Conservation (phyloP, 2,888 invertebrate species). For the Chrysolina americana region DNA sequence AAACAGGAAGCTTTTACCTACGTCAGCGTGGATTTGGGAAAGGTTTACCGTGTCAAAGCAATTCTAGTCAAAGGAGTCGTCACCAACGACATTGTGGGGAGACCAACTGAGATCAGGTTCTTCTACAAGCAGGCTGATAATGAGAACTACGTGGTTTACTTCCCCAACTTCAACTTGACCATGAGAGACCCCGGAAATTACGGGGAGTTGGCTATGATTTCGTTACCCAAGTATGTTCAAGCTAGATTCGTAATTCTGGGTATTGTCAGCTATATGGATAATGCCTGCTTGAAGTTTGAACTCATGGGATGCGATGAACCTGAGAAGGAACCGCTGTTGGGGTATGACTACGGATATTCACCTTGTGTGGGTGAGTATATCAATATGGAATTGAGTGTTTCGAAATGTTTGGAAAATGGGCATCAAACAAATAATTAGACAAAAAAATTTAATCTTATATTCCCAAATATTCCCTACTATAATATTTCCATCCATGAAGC, state of each 20-base stretch:
- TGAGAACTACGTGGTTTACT: slow-evolving; percentile 96
- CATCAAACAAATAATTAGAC: no score
- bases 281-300: slow-evolving; percentile 96
- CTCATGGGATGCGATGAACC: slow-evolving; percentile 96
- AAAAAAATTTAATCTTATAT: no score
- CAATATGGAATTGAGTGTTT: not conserved
- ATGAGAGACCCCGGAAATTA: slow-evolving; percentile 97
- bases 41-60: slow-evolving; percentile 93
- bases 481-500: no score
- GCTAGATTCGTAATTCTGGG: slow-evolving; percentile 94
- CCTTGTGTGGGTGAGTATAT: slow-evolving; percentile 84
- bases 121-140: slow-evolving; percentile 96
- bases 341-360: slow-evolving; percentile 94
- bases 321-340: slow-evolving; percentile 84
- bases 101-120: slow-evolving; percentile 96
- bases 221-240: slow-evolving; percentile 92
- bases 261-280: slow-evolving; percentile 97
- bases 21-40: slow-evolving; percentile 94
- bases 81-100: slow-evolving; percentile 94
- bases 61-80: slow-evolving; percentile 95
- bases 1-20: slow-evolving; percentile 97
- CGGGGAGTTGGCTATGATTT: slow-evolving; percentile 96
- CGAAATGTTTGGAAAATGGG: no score
- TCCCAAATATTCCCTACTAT: no score
- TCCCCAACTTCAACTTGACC: slow-evolving; percentile 95